Evolutionary conservation across 2,113 vertebrate genomes (phyloP), one percentile per base, ranked within the genome.

Genomic region (Callopanchax toddi): DNA sequence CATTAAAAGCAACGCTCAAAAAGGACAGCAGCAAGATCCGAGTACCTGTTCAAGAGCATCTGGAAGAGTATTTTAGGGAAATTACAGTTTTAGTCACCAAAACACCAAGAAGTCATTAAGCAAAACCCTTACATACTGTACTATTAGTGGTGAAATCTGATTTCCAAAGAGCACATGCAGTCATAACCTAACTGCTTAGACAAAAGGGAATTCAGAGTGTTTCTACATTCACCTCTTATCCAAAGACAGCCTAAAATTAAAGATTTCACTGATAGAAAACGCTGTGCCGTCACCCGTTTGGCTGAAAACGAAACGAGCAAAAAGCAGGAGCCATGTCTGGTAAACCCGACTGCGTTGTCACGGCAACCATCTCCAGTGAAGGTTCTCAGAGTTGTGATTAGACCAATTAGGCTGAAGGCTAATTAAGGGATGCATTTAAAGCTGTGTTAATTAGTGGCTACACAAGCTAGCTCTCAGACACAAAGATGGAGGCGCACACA

Each of bases 351-450:
- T 55, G 40, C 0, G 21, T 64, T 56, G 50, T 48, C 72, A 68
- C 69, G 58, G 83, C 66, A 82, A 89, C 86, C 11, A 81, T 85
- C 69, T 84, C 82, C 65, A 87, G 81, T 64, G 60, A 67, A 80
- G 49, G 40, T 67, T 72, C 61, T 62, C 40, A 77, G 60, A 81
- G 85, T 83, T 87, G 81, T 90, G 82, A 89, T 89, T 89, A 85
- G 75, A 60, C 66, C 67, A 86, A 87, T 87, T 81, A 85, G 81
- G 74, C 79, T 81, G 78, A 55, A 72, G 74, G 75, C 73, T 87
- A 85, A 90, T 91, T 89, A 90, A 79, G 79, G 82, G 87, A 90
- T 88, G 73, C 78, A 91, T 88, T 89, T 89, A 86, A 86, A 91
- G 71, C 51, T 62, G 50, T 67, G 78, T 77, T 77, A 89, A 89